These are phyloP conservation scores for Cataglyphis livida DNA, from an alignment of 2,888 invertebrate species.

Conservation along the genomic window DNA sequence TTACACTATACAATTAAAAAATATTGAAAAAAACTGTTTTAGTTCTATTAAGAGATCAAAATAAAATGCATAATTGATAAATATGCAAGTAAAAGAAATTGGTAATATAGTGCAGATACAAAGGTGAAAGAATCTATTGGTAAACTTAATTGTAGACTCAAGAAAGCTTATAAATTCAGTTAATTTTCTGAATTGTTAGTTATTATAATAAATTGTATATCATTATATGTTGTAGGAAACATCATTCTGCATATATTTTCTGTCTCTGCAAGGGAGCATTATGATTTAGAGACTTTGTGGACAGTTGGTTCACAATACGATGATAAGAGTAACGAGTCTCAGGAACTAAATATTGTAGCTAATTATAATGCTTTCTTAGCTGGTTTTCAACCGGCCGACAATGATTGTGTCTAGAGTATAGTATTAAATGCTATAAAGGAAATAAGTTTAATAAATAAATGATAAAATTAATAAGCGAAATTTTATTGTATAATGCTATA, in stretches of 20 bases:
- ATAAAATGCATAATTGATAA: neutral
- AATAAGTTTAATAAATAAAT: neutral
- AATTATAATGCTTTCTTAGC: slow-evolving; percentile 89
- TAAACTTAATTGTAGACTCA: neutral
- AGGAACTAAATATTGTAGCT: slow-evolving; percentile 89
- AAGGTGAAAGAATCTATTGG: neutral
- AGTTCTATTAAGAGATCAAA: neutral
- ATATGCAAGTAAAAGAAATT: neutral
- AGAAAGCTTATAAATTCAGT: neutral
- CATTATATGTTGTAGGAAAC: slow-evolving; percentile 89
- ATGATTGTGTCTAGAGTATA: neutral
- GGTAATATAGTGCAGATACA: too few relatives aligned
- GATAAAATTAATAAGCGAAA: slow-evolving; percentile 12
- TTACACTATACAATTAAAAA: neutral
- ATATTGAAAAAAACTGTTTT: neutral
- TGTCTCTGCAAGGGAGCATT: slow-evolving; percentile 89
- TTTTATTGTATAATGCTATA: neutral
- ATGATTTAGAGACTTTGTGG: slow-evolving; percentile 97
- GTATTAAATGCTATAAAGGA: neutral
- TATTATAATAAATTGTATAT: neutral
- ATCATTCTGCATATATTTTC: slow-evolving; percentile 96
- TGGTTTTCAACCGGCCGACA: slow-evolving; percentile 88
- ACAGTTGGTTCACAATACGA: slow-evolving; percentile 94
- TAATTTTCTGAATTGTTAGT: neutral
- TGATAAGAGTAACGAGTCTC: slow-evolving; percentile 88